Evolutionary conservation across 1,140 invertebrate genomes (phyloP), one percentile per base, ranked within the genome.

Genomic region (Drosophila athabasca): DNA sequence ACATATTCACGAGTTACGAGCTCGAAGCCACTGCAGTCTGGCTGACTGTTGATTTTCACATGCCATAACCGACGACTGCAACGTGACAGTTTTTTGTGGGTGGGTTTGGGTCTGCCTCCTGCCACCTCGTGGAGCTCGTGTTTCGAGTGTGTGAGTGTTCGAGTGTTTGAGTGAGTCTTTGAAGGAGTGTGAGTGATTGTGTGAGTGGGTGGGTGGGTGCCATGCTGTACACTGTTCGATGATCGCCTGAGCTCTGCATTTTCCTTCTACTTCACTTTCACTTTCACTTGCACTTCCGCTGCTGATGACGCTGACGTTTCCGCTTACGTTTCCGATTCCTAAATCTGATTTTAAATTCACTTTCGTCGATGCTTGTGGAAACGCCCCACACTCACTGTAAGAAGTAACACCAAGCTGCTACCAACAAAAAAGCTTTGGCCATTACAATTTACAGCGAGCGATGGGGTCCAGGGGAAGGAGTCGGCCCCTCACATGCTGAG

Each of bases 321-420:
- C 62, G 44, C 31, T 50, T 57, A 62, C 66, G 45, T 35, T 48
- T 55, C 44, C 51, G 62, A 24, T 51, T 35, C n/a, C 51, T 15
- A 9, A 11, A 39, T 53, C 29, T 26, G 15, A 26, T 15, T 31
- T 57, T 31, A 68, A 58, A 68, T 69, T 52, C 11, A 46, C 6
- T 52, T 44, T 46, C 57, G 64, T 11, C 35, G 53, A 29, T 39
- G 35, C 46, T 31, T 39, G 52, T 22, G 45, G 39, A 53, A 45
- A 58, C 76, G 62, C 68, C 58, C 35, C 88, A 68, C 79, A 76
- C 69, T 92, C 91, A 92, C 91, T 92, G 91, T 92, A 92, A 92
- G 91, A 91, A 91, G 90, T 91, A 92, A 92, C 91, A 92, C 91
- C 91, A 92, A 92, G 88, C 91, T 65, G 35, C 74, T 66, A 45